A percentile compares a stretch with the other conserved stretches of the same genome.
These are phyloP conservation scores for Dolomedes plantarius DNA, from an alignment of 2,888 invertebrate genomes.

Conservation along the genomic window DNA sequence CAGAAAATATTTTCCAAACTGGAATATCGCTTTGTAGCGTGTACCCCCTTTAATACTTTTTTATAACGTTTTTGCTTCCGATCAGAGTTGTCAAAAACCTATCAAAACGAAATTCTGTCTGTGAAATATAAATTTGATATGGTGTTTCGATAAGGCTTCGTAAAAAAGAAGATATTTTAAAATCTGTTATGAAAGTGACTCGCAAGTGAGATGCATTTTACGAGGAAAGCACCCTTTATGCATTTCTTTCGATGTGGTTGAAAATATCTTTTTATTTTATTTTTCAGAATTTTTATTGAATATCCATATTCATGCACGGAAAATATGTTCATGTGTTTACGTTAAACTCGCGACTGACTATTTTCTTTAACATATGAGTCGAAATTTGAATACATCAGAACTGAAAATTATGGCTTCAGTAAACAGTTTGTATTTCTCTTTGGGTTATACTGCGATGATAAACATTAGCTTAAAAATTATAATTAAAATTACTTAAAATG, in stretches of 20 bases:
- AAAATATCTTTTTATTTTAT: not conserved
- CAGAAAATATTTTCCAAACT: not conserved
- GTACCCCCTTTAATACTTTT: not conserved
- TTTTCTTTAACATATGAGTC: no score
- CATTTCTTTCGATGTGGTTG: not conserved
- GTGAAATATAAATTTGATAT: not conserved
- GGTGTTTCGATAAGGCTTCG: not conserved
- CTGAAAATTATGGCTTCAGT: no score
- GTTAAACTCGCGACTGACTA: no score
- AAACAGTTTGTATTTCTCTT: no score
- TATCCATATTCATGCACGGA: no score
- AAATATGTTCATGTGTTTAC: no score
- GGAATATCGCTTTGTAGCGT: not conserved
- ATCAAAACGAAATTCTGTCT: not conserved
- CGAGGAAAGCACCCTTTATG: not conserved
- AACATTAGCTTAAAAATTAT: no score
- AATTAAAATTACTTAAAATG: no score
- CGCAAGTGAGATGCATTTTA: not conserved
- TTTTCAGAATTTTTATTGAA: no score
- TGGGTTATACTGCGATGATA: no score
- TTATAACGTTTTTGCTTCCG: not conserved
- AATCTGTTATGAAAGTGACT: not conserved
- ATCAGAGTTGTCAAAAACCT: constrained; percentile 5
- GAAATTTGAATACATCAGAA: no score
- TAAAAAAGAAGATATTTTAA: not conserved